phyloP scores from a whole-genome alignment of 1,140 invertebrate species.

The Drosophila equinoxialis region DNA sequence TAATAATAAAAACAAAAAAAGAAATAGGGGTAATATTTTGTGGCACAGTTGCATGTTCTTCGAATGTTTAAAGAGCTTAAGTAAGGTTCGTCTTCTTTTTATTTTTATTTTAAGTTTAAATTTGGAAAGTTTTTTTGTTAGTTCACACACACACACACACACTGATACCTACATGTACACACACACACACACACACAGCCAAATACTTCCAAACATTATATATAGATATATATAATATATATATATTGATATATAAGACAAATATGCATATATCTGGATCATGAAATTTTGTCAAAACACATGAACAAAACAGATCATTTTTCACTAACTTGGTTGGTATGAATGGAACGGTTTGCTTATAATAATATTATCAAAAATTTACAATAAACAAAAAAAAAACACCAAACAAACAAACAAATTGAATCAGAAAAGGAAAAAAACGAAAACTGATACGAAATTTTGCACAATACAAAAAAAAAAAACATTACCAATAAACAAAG shows the following conservation, averaged over 20 bases:
- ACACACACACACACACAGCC: conserved; percentile 13
- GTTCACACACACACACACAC: conserved; percentile 31
- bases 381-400: conserved; percentile 26
- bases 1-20: background rate
- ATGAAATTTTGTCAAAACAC: conserved; percentile 36
- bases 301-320: conserved; percentile 39
- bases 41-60: conserved; percentile 61
- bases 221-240: conserved; percentile 25
- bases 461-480: conserved; percentile 34
- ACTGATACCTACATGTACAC: conserved; percentile 9
- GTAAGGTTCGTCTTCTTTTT: conserved; percentile 31
- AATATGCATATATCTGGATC: conserved; percentile 13
- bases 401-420: conserved; percentile 19
- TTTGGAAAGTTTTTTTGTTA: conserved; percentile 50
- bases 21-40: background rate
- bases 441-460: conserved; percentile 27
- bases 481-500: conserved; percentile 42
- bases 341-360: conserved; percentile 76
- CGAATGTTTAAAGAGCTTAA: conserved; percentile 59
- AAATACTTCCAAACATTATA: conserved; percentile 35
- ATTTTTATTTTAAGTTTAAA: conserved; percentile 19
- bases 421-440: conserved; percentile 1
- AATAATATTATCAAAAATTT: conserved; percentile 55
- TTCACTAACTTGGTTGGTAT: conserved; percentile 74
- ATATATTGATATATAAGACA: conserved; percentile 30